phyloP scores from a whole-genome alignment of 2,797 vertebrate species.

The Schizothorax lantsangensis region DNA sequence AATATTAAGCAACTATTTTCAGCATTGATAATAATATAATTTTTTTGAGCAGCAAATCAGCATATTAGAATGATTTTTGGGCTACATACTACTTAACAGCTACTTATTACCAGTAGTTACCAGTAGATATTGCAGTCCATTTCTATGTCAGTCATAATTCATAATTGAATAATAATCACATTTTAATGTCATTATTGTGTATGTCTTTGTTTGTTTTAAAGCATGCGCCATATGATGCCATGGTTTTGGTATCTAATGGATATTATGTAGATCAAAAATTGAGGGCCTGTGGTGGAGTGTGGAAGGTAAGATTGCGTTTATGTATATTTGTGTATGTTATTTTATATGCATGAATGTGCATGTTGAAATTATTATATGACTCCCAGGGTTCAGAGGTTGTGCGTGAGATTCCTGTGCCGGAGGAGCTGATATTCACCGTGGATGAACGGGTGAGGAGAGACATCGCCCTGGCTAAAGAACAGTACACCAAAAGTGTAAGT shows the following conservation, averaged over 20 bases:
- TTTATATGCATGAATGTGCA: background rate
- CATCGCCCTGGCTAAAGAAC: conserved; percentile 81
- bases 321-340: background rate
- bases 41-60: background rate
- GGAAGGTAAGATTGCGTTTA: conserved; percentile 84
- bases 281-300: conserved; percentile 84
- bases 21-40: background rate
- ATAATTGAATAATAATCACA: background rate
- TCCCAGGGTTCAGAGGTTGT: conserved; percentile 83
- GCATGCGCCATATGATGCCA: conserved; percentile 93
- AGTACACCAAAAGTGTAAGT: conserved; percentile 83
- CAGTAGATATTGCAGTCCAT: background rate
- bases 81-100: background rate
- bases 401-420: conserved; percentile 80
- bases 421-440: conserved; percentile 90
- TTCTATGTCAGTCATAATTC: background rate
- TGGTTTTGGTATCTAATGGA: conserved; percentile 86
- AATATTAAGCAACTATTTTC: background rate
- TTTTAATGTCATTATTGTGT: background rate
- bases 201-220: conserved; percentile 60
- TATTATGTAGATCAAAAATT: conserved; percentile 84
- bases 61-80: background rate
- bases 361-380: background rate
- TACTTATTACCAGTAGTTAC: no score
- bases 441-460: conserved; percentile 80